Evolutionary conservation across 2,888 invertebrate genomes (phyloP).

Genomic region (Agrotis ipsilon): DNA sequence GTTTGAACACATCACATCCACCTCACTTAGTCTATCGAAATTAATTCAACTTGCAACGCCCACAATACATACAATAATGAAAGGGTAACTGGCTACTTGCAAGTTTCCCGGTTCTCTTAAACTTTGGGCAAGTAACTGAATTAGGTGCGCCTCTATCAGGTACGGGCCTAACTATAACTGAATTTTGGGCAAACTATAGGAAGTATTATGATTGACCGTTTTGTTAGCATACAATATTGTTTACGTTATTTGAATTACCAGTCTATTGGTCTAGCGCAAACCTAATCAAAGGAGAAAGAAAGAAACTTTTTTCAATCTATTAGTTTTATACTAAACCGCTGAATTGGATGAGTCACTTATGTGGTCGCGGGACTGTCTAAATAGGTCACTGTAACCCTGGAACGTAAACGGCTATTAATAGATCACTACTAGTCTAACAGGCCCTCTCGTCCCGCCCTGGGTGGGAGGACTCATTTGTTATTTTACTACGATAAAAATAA

Average conservation of each 20-base stretch:
- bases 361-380: no score
- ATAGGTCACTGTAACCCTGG: no score
- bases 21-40: conserved; percentile 19
- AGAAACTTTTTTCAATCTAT: no score
- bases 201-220: conserved; percentile 41
- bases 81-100: conserved; percentile 11
- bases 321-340: no score
- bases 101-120: conserved; percentile 7
- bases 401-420: no score
- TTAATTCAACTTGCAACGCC: conserved; percentile 22
- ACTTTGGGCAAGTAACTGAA: conserved; percentile 44
- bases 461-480: no score
- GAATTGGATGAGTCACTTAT: no score
- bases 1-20: conserved; percentile 12
- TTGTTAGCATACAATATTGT: conserved; percentile 13
- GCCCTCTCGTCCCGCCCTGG: no score
- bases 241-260: neutral
- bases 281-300: no score
- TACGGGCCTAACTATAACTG: conserved; percentile 39
- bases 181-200: conserved; percentile 34
- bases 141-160: conserved; percentile 38
- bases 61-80: conserved; percentile 32
- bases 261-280: no score
- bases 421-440: no score
- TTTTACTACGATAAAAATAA: no score